phyloP scores from a whole-genome alignment of 1,140 invertebrate species.

The Myzus persicae region DNA sequence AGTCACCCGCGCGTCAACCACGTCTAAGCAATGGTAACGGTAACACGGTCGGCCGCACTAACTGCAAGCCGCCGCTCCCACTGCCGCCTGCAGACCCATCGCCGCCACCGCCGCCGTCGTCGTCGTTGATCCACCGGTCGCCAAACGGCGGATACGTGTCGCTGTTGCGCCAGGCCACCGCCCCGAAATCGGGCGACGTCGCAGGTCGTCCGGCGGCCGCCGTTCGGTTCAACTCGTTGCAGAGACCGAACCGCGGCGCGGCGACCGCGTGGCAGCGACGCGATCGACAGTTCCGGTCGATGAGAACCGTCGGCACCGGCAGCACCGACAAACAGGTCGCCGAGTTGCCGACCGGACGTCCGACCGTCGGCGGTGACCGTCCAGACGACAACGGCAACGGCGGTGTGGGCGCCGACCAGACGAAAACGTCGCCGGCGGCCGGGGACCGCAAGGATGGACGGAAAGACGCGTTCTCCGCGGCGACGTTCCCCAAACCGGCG shows the following conservation, averaged over 20 bases:
- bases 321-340: not conserved
- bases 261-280: not conserved
- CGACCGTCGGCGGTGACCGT: not conserved
- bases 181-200: not conserved
- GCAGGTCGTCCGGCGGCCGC: not conserved
- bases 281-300: conserved; percentile 11
- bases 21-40: not conserved
- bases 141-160: conserved; percentile 43
- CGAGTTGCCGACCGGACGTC: not conserved
- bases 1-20: conserved; percentile 4
- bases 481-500: conserved; percentile 11
- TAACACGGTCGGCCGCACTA: not conserved
- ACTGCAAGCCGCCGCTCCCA: not conserved
- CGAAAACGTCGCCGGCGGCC: not conserved
- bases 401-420: not conserved
- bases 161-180: not conserved
- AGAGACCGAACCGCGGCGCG: not conserved
- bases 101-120: not conserved
- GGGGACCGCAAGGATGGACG: not conserved
- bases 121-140: not conserved
- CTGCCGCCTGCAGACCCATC: not conserved
- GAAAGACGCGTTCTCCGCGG: not conserved
- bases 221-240: conserved; percentile 8
- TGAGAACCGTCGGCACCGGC: not conserved
- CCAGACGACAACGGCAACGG: not conserved